A percentile compares a stretch with the other conserved stretches of the same genome.
Evolutionary conservation across 2,888 invertebrate species (phyloP).

Genomic region (Pediacus dermestoides): DNA sequence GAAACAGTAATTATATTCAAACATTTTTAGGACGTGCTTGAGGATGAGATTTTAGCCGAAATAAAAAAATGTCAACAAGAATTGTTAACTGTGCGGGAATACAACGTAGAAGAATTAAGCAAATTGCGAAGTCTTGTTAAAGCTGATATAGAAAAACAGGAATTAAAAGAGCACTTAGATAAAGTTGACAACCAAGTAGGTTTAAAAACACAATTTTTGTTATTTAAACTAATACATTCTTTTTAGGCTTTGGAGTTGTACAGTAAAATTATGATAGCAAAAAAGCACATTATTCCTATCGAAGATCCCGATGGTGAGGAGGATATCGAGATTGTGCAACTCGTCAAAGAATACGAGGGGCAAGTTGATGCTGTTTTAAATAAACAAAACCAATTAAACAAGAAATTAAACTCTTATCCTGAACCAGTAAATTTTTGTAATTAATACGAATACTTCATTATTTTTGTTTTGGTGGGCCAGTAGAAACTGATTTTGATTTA

Average conservation of each 20-base stretch:
- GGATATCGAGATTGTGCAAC: slow-evolving; percentile 33
- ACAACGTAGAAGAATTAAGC: slow-evolving; percentile 58
- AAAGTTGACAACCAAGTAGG: slow-evolving; percentile 44
- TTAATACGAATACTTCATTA: too few relatives aligned
- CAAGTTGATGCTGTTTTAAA: slow-evolving; percentile 43
- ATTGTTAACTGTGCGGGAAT: slow-evolving; percentile 69
- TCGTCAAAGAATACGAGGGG: slow-evolving; percentile 38
- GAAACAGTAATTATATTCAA: slow-evolving; percentile 20
- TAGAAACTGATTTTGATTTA: too few relatives aligned
- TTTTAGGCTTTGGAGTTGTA: slow-evolving; percentile 73
- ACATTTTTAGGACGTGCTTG: slow-evolving; percentile 52
- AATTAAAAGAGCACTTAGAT: slow-evolving; percentile 44
- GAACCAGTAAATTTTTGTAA: too few relatives aligned
- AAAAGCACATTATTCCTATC: slow-evolving; percentile 69
- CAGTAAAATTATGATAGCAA: slow-evolving; percentile 75
- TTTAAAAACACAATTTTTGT: background rate
- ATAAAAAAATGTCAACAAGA: slow-evolving; percentile 85
- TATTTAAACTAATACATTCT: slow-evolving; percentile 3
- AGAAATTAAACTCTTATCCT: too few relatives aligned
- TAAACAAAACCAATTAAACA: slow-evolving; percentile 38
- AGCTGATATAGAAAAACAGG: slow-evolving; percentile 44
- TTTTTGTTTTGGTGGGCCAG: too few relatives aligned
- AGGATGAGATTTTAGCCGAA: slow-evolving; percentile 85
- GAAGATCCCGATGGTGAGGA: slow-evolving; percentile 40
- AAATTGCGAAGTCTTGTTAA: slow-evolving; percentile 40